Evolutionary conservation across 2,888 invertebrate genomes (phyloP), one percentile per base, ranked within the genome.

Genomic region (Erebia aethiops): DNA sequence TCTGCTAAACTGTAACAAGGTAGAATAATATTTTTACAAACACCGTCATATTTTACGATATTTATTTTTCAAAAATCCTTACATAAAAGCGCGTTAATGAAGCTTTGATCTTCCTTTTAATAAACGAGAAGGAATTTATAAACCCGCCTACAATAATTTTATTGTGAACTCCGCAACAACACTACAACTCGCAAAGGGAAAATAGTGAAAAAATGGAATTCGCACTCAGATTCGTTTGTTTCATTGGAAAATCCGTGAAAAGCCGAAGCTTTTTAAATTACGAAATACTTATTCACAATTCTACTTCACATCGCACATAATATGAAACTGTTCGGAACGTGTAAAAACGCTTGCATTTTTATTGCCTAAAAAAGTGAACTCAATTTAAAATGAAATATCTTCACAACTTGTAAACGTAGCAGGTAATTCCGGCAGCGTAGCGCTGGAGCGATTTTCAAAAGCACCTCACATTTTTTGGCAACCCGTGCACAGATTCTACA

Each of bases 401-500:
- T 70, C 61, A 57, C 56, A 71, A 69, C 66, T 64, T 72, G 61
- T 21, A 58, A 64, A 49, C 68, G 70, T 72, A 70, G 54, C 58
- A 67, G 66, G 66, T 74, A 72, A 71, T 71, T 69, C 65, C 54
- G 52, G 60, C 67, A 65, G 70, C 26, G 57, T 11, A 21, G 70
- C 21, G 35, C 21, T 71, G 71, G 58, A 69, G 49, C 69, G 74
- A 71, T 73, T 71, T 71, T 71, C 67, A 75, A 77, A 74, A 73
- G 67, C 76, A 71, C 69, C 67, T 72, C 67, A 69, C 73, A 75
- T 72, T 74, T 76, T 77, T 75, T 74, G 71, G 75, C 70, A 76
- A 76, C 72, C 73, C 73, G 73, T 69, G 57, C 70, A 71, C 63
- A 69, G 71, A 73, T 73, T 69, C 74, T 72, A 71, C 60, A 66